Conservation (phyloP, 2,888 invertebrate genomes). For the Folsomia candida region DNA sequence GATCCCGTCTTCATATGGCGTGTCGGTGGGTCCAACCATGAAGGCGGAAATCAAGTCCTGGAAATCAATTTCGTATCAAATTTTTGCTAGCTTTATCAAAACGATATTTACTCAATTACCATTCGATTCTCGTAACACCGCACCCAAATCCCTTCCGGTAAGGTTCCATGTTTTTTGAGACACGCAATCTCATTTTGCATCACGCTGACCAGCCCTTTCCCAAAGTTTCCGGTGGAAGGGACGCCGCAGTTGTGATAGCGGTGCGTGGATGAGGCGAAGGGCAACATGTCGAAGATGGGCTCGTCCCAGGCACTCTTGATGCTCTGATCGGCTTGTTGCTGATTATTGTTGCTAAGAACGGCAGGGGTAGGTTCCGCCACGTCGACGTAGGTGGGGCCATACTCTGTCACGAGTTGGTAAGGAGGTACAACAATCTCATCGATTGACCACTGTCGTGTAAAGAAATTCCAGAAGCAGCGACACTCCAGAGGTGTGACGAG, state of each 20-base stretch:
- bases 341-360: conserved; percentile 32
- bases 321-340: background rate
- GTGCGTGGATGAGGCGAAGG: conserved; percentile 33
- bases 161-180: conserved; percentile 56
- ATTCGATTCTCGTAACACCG: conserved; percentile 85
- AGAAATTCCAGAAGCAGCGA: conserved; percentile 48
- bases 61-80: background rate
- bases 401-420: conserved; percentile 39
- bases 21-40: conserved; percentile 85
- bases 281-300: conserved; percentile 34
- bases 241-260: conserved; percentile 18
- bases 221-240: background rate
- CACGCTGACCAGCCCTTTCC: conserved; percentile 4
- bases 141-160: conserved; percentile 84
- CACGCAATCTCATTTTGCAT: conserved; percentile 56
- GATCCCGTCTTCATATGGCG: conserved; percentile 91
- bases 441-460: conserved; percentile 32
- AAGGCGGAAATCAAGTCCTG: conserved; percentile 82
- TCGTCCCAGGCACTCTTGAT: conserved; percentile 34
- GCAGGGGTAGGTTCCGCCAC: conserved; percentile 11
- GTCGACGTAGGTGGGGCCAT: conserved; percentile 20
- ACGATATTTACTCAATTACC: conserved; percentile 53
- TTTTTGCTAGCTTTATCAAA: background rate
- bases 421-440: conserved; percentile 44
- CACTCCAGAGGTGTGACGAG: conserved; percentile 34